Base-by-base conservation (phyloP, 2,797 vertebrate species). In the Pseudomugil tenellus region DNA sequence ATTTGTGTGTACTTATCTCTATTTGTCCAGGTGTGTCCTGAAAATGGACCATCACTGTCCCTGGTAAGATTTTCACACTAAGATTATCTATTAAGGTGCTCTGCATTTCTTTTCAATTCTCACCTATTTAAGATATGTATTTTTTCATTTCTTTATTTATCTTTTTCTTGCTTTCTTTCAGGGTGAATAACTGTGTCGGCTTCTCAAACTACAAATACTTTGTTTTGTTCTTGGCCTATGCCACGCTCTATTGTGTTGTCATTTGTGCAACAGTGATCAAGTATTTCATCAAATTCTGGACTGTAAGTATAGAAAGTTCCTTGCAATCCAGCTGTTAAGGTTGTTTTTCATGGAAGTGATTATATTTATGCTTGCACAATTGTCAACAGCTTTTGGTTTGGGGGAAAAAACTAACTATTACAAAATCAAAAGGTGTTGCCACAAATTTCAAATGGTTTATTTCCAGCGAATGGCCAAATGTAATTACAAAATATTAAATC, bases 41-140 rank as follows among this genome's bases (percentile, higher is more conserved):
- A 99, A 99, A 93, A 99, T 99, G 98, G 97, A 99, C 85, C 98
- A 99, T 91, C 98, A 99, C 84, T 99, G 97, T 83, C 97, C 97
- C 39, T 99, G 97, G 98, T 99, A 94, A 70, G 79, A 34, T 43
- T 68, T 48, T 67, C 14, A 62, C 13, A 31, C 46, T 35, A 16
- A 57, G 41, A 1, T 21, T 1, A 29, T 3, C 29, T 31, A 23
- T 58, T 19, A 39, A 58, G 17, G 2, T 28, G 9, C 1, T 23
- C 23, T 48, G 58, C 12, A 31, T 32, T n/a, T 25, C 21, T 12
- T 57, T n/a, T 46, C n/a, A n/a, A 9, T 46, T 21, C 11, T 21
- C 9, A 46, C 43, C 9, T 21, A 8, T 46, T 21, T 2, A 21
- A 46, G 9, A 46, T 21, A 21, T 4, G 3, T n/a, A 21, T 8